A percentile compares a stretch with the other conserved stretches of the same genome.
These are phyloP conservation scores for Pristionchus maxplancki DNA, from an alignment of 2,888 invertebrate species.

Conservation along the genomic window DNA sequence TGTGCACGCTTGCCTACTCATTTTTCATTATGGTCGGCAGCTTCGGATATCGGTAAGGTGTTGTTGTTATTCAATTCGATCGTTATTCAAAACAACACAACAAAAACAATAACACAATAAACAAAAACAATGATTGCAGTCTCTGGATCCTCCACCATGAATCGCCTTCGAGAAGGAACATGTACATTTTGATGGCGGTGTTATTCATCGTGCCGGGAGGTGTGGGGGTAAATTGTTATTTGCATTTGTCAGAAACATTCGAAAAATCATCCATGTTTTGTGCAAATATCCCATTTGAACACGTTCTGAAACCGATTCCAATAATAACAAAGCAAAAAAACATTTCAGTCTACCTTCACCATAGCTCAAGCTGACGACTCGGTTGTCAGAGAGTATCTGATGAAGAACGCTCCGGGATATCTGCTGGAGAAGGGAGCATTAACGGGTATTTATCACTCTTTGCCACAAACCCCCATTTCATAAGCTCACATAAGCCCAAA, in stretches of 20 bases:
- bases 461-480: too few species aligned
- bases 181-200: background rate
- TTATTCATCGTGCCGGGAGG: background rate
- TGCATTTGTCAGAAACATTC: too few species aligned
- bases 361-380: background rate
- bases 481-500: too few species aligned
- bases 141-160: background rate
- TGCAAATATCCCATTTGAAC: background rate
- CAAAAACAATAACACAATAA: background rate
- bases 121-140: background rate
- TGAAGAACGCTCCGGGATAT: background rate
- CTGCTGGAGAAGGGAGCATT: background rate
- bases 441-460: too few species aligned
- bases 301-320: background rate
- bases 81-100: too few species aligned
- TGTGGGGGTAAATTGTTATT: background rate
- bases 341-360: background rate
- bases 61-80: background rate
- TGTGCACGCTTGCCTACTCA: background rate
- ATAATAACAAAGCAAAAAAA: background rate
- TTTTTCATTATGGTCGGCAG: conserved; percentile 27
- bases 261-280: background rate
- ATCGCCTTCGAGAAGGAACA: background rate
- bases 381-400: background rate
- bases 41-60: background rate